Evolutionary conservation across 1,140 invertebrate species (phyloP).

Genomic region (Penaeus vannamei): DNA sequence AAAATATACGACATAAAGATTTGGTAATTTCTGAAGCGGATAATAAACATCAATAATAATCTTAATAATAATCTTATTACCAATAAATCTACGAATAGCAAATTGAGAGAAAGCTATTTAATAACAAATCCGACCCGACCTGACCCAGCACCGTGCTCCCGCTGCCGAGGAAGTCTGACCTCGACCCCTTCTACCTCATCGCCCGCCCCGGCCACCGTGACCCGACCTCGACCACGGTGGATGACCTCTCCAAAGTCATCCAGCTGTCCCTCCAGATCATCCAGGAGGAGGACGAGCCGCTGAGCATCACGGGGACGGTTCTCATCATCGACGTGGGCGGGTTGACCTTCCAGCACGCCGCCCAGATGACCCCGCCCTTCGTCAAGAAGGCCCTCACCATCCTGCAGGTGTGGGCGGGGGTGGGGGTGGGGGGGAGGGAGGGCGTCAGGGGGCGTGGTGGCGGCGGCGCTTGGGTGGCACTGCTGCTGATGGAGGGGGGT

Average conservation of each 20-base stretch:
- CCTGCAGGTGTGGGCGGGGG: slow-evolving; percentile 69
- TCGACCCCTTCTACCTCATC: not conserved
- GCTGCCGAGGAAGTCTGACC: slow-evolving; percentile 20
- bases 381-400: slow-evolving; percentile 73
- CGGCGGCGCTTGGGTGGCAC: no score
- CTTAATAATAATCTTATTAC: no score
- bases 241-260: slow-evolving; percentile 41
- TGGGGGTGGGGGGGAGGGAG: no score
- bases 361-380: slow-evolving; percentile 76
- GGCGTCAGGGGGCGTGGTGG: no score
- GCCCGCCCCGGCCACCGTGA: slow-evolving; percentile 52
- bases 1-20: no score
- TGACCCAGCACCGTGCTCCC: slow-evolving; percentile 27
- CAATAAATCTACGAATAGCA: no score
- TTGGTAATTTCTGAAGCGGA: no score
- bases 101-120: no score
- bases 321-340: slow-evolving; percentile 78
- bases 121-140: no score
- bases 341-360: slow-evolving; percentile 76
- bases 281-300: slow-evolving; percentile 73
- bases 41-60: no score
- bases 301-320: slow-evolving; percentile 76
- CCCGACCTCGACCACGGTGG: slow-evolving; percentile 34
- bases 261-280: slow-evolving; percentile 73
- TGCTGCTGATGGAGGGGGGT: no score